Base-by-base conservation (phyloP, 2,888 invertebrate genomes). In the Andrena haemorrhoa region DNA sequence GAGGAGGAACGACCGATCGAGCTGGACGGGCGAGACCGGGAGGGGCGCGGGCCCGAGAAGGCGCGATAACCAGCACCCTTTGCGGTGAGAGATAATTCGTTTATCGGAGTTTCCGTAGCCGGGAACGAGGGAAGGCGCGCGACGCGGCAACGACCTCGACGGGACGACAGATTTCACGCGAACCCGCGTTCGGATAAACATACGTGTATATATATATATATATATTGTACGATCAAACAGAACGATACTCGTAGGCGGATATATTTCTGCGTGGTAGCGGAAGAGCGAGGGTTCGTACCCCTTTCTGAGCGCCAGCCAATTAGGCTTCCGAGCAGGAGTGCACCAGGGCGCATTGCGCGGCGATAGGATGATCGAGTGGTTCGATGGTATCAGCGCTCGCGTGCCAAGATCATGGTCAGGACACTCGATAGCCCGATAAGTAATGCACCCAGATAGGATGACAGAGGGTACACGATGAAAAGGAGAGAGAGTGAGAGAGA, bases 281-380 rank as follows among this genome's bases (percentile, higher is more conserved):
- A 47, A 20, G n/a, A 35, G 10, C 12, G 16, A 35, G 16, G 61
- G 8, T 60, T 80, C 26, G 33, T 66, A 80, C 60, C 53, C 76
- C 86, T 79, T 78, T 78, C 49, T 7, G 63, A 58, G 70, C 66
- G 63, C 70, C 66, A 81, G 79, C 83, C 88, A 89, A 88, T 89
- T 89, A 89, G 88, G 85, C 80, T 86, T 74, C 85, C 84, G 84
- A 83, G 85, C 82, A 69, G 68, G 65, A 82, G 80, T 84, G 84
- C 84, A 82, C 70, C 76, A 53, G 83, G 75, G 66, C 76, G 85
- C 89, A 91, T 91, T 88, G 87, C 88, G 77, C 91, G 91, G 91
- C 88, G 92, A 92, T 92, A 91, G 91, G 90, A 92, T 92, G 92
- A 92, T 92, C 91, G 92, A 92, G 89, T 84, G 90, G 85, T 73